Conservation (phyloP, 2,113 vertebrate genomes). For the Hystrix brachyura region DNA sequence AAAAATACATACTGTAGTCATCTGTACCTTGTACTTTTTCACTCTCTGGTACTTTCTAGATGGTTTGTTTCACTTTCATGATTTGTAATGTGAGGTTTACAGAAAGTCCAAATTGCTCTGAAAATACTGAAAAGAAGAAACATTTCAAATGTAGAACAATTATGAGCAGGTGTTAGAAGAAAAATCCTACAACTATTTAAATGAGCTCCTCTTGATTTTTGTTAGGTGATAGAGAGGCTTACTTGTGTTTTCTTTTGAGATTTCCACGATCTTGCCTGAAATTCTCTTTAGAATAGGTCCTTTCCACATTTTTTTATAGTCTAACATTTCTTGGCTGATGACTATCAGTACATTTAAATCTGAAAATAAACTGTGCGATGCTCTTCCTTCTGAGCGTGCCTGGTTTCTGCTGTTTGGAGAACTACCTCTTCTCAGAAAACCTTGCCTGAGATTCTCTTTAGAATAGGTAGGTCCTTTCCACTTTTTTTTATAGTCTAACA, state of each 20-base stretch:
- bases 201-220: background rate
- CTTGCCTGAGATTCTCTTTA: background rate
- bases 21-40: background rate
- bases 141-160: background rate
- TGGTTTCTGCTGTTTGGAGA: slow-evolving; percentile 49
- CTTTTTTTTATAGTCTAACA: background rate
- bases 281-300: background rate
- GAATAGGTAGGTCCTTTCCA: background rate
- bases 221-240: background rate
- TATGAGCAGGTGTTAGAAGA: background rate
- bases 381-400: slow-evolving; percentile 73
- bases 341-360: slow-evolving; percentile 54
- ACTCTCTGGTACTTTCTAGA: background rate
- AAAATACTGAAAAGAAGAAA: background rate
- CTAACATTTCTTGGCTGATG: background rate
- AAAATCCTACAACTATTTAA: background rate
- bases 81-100: background rate
- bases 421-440: slow-evolving; percentile 38
- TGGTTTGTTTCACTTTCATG: slow-evolving; percentile 10
- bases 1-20: background rate
- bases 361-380: slow-evolving; percentile 78
- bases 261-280: background rate
- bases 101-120: background rate
- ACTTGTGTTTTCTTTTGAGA: background rate
- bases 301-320: background rate